Evolutionary conservation across 2,113 vertebrate species (phyloP).

Genomic region (Solenodon paradoxus): DNA sequence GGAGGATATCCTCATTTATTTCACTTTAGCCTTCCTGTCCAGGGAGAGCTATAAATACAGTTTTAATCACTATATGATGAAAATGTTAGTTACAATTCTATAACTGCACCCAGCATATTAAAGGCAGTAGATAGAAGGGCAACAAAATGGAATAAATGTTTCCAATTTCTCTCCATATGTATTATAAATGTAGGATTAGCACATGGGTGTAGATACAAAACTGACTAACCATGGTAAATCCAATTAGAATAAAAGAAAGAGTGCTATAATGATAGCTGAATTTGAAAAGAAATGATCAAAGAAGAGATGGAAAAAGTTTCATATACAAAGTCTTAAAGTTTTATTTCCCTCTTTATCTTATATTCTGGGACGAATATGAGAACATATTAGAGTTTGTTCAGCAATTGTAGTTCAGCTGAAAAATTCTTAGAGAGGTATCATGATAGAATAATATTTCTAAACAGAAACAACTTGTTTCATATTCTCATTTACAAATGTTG

Average conservation of each 20-base stretch:
- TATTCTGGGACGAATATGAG: too few species aligned
- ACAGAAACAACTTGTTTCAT: neutral
- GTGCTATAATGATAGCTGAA: neutral
- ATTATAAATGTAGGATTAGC: neutral
- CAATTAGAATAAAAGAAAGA: neutral
- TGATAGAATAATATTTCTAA: neutral
- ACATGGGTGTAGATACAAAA: neutral
- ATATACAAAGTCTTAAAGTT: neutral
- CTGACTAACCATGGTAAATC: neutral
- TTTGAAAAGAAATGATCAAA: neutral
- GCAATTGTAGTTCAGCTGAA: neutral
- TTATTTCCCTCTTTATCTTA: neutral
- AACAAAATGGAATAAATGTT: neutral
- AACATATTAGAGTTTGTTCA: neutral
- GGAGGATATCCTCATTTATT: conserved; percentile 60
- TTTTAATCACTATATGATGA: neutral
- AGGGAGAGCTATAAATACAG: neutral
- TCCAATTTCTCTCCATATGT: neutral
- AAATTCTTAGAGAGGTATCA: neutral
- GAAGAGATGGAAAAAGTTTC: neutral
- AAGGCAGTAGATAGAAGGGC: neutral
- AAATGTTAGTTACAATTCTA: neutral
- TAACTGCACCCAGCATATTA: neutral
- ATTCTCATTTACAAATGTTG: neutral
- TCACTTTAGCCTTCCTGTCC: neutral